Conservation (phyloP, 2,113 vertebrate species). For the Furnarius figulus region DNA sequence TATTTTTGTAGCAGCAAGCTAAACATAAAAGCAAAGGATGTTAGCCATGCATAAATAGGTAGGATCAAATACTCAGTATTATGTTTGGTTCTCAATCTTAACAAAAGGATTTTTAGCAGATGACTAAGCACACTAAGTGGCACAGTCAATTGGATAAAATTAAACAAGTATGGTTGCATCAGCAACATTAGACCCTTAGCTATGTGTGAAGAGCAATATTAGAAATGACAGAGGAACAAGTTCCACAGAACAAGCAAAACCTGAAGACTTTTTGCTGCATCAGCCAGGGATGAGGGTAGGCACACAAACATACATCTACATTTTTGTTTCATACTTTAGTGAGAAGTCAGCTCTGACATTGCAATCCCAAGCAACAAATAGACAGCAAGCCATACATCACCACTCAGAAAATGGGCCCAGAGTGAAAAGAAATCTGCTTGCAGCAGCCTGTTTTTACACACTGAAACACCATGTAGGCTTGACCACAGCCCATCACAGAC, state of each 20-base stretch:
- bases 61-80: background rate
- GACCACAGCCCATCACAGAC: background rate
- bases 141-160: background rate
- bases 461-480: background rate
- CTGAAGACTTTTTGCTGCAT: background rate
- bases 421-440: background rate
- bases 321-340: background rate
- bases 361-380: background rate
- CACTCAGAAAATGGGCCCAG: rapidly evolving
- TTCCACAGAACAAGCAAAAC: background rate
- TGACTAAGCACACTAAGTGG: slow-evolving; percentile 23
- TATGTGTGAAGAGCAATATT: background rate
- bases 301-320: background rate
- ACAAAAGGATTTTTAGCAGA: slow-evolving; percentile 49
- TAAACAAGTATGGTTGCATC: background rate
- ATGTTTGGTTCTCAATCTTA: background rate
- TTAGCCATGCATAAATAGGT: slow-evolving; percentile 15
- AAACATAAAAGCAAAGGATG: slow-evolving; percentile 15
- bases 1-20: background rate
- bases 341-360: background rate
- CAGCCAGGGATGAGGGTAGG: background rate
- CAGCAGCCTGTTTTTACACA: background rate
- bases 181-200: slow-evolving; percentile 9
- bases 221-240: background rate
- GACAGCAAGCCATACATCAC: background rate